A percentile compares a stretch with the other conserved stretches of the same genome.
These are phyloP conservation scores for Peromyscus californicus DNA, from an alignment of 2,113 vertebrate species.

Conservation along the genomic window DNA sequence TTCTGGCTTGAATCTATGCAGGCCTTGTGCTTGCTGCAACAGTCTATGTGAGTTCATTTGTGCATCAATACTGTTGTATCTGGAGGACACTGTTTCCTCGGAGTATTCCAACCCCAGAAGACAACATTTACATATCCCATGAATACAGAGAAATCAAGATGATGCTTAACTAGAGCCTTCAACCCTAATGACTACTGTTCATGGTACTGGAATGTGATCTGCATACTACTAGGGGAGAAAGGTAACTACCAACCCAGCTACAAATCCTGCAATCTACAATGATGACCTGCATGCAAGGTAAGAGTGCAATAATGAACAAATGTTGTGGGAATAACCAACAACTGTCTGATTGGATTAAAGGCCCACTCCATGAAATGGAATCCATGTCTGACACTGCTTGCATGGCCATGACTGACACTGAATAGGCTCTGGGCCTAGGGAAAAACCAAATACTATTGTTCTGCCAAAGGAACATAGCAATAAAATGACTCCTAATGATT, in stretches of 20 bases:
- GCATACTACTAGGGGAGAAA: background rate
- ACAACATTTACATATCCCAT: background rate
- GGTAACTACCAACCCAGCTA: too few relatives aligned
- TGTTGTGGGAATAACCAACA: background rate
- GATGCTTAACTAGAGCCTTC: background rate
- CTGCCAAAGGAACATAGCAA: background rate
- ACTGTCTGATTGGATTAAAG: background rate
- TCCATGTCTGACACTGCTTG: background rate
- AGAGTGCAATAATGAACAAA: background rate
- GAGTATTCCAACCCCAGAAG: background rate
- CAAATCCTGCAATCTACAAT: background rate
- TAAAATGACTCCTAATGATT: background rate
- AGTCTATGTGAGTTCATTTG: background rate
- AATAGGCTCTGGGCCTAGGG: background rate
- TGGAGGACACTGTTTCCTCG: background rate
- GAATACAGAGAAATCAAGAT: background rate
- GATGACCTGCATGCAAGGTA: background rate
- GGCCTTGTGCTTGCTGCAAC: background rate
- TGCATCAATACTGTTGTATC: background rate
- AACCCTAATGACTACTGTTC: background rate
- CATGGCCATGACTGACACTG: background rate
- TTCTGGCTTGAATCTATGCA: background rate
- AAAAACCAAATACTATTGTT: background rate
- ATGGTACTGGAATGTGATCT: background rate
- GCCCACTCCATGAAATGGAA: background rate